Percentiles rank a stretch among this genome's conserved stretches.
Conservation (phyloP, 2,888 invertebrate species). For the Callimorpha dominula region DNA sequence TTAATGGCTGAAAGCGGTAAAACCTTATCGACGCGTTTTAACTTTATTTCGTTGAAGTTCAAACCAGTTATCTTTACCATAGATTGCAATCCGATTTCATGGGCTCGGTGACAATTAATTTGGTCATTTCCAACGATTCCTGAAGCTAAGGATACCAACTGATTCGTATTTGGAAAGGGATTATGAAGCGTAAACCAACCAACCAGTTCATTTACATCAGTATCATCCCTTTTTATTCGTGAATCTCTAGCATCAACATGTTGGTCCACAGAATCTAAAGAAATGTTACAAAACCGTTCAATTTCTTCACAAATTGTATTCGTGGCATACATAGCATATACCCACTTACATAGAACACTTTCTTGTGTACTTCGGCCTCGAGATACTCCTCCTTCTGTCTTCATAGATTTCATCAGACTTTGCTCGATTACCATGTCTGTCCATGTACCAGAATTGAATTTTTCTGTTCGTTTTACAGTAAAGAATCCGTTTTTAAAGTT, state of each 20-base stretch:
- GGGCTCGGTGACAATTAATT: conserved; percentile 52
- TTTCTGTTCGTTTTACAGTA: conserved; percentile 48
- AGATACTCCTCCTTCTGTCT: conserved; percentile 36
- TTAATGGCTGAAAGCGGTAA: conserved; percentile 41
- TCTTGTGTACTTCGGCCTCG: conserved; percentile 26
- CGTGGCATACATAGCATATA: conserved; percentile 48
- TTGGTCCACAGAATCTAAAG: conserved; percentile 60
- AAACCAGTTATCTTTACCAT: conserved; percentile 16
- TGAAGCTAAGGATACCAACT: conserved; percentile 20
- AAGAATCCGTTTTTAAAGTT: conserved; percentile 48
- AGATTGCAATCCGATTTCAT: conserved; percentile 48
- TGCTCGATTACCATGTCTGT: conserved; percentile 51
- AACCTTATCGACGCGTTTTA: conserved; percentile 19
- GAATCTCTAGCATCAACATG: conserved; percentile 65
- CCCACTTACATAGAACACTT: conserved; percentile 49
- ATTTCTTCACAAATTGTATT: conserved; percentile 47
- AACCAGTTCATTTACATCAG: conserved; percentile 32
- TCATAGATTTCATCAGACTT: conserved; percentile 50
- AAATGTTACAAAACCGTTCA: conserved; percentile 58
- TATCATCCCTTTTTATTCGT: conserved; percentile 52
- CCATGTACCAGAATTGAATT: conserved; percentile 51
- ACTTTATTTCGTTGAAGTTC: too few relatives aligned
- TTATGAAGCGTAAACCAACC: conserved; percentile 34
- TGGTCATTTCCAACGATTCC: conserved; percentile 35
- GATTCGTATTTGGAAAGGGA: conserved; percentile 27